Base-by-base conservation (phyloP, 2,888 invertebrate genomes). In the Brenthis daphne region DNA sequence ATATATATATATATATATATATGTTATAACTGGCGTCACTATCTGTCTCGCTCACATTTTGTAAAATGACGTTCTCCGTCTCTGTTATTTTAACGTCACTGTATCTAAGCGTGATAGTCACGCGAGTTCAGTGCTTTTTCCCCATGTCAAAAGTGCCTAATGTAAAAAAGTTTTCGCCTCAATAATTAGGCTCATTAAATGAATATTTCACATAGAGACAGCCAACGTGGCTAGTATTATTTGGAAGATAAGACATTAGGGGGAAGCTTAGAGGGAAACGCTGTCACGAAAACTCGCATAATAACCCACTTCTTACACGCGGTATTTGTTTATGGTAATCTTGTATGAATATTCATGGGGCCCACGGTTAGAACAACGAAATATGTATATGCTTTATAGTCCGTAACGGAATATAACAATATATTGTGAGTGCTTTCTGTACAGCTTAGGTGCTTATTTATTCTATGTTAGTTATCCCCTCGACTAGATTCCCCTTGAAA, bases 261-360 rank as follows among this genome's bases (percentile, higher is more conserved):
- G 14, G 48, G 56, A 13, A 20, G 47, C 47, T 51, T 55, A n/a
- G 57, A 64, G 61, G 60, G 65, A 57, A 55, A 50, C 24, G 69
- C 63, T 53, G 54, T 65, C 69, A 68, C 63, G 69, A 67, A 69
- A 70, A 70, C 69, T 68, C 72, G 70, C 75, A 70, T 75, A 74
- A 74, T 72, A 71, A 74, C 68, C 71, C 53, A 60, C 64, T 73
- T 71, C 74, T 73, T 71, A 70, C 69, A 68, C 73, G 68, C 64
- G 65, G 71, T 75, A 76, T 80, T 80, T 77, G 76, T 75, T 77
- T 77, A 79, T 78, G 80, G 73, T 77, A 80, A 77, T 76, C 64
- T 61, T 64, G 57, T 61, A 75, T 81, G 80, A 79, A 80, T 81
- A 81, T 81, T 81, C 78, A 79, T 72, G 64, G 37, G 69, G 61